Conservation (phyloP, 2,797 vertebrate species). For the Enteromius mattozi region DNA sequence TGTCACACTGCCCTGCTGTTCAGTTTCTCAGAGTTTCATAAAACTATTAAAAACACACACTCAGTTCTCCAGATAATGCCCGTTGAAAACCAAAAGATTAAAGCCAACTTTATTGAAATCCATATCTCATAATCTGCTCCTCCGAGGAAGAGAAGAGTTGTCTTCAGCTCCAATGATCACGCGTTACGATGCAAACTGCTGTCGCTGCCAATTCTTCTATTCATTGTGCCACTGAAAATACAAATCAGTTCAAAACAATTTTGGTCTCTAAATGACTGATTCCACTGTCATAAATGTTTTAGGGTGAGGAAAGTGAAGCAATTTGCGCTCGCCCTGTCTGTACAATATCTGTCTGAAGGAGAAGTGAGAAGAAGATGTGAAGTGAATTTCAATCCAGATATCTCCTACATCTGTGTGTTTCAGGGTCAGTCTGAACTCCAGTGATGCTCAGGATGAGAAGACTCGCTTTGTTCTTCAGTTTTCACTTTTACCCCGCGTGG, state of each 20-base stretch:
- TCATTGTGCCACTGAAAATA: conserved; percentile 61
- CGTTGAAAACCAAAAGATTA: conserved; percentile 36
- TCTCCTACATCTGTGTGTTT: conserved; percentile 51
- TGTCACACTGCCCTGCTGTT: conserved; percentile 34
- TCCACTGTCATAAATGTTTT: conserved; percentile 69
- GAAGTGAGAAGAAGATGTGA: conserved; percentile 56
- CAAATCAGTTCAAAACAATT: conserved; percentile 66
- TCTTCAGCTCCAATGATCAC: conserved; percentile 28
- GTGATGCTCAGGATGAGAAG: conserved; percentile 43
- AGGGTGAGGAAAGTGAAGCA: conserved; percentile 65
- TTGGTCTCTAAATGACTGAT: conserved; percentile 63
- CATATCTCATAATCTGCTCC: conserved; percentile 46
- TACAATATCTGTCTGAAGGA: conserved; percentile 58
- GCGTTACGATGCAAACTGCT: conserved; percentile 42
- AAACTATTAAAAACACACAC: conserved; percentile 42
- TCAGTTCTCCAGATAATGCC: conserved; percentile 41
- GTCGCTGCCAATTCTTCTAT: conserved; percentile 44
- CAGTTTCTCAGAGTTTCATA: conserved; percentile 29
- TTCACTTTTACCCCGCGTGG: conserved; percentile 37
- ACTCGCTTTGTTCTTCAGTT: conserved; percentile 51
- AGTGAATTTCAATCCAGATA: conserved; percentile 62
- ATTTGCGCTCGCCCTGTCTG: conserved; percentile 61
- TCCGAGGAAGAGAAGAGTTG: conserved; percentile 45
- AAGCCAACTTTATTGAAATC: conserved; percentile 43
- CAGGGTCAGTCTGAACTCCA: conserved; percentile 55